Conservation (phyloP, 1,140 invertebrate genomes). For the Conus betulinus region DNA sequence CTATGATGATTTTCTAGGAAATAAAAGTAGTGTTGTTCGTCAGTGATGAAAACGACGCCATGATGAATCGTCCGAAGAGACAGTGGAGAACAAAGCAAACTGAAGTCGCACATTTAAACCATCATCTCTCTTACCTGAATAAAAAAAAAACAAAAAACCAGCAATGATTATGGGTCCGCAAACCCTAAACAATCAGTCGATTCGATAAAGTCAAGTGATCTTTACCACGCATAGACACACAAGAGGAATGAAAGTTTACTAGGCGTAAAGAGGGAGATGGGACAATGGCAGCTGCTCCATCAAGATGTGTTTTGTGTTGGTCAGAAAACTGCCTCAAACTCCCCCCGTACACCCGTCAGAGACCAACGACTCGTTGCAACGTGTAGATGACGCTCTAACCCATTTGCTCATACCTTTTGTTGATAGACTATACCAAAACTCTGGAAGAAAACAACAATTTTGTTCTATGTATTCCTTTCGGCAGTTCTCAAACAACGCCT, state of each 20-base stretch:
- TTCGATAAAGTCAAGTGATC: not conserved
- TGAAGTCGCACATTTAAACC: not conserved
- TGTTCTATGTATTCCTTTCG: not conserved
- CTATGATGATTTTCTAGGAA: not conserved
- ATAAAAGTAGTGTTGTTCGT: not conserved
- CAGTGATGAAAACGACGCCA: not conserved
- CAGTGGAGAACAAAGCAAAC: not conserved
- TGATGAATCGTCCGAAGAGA: not conserved
- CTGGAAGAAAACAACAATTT: not conserved
- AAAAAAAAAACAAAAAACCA: not conserved
- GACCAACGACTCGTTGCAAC: not conserved
- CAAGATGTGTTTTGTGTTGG: not conserved
- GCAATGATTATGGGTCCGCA: not conserved
- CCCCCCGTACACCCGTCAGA: not conserved
- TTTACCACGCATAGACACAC: not conserved
- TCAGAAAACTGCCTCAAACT: not conserved
- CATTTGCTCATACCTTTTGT: not conserved
- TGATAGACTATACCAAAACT: not conserved
- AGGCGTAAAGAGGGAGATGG: not conserved
- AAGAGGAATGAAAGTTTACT: not conserved
- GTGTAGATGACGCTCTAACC: not conserved
- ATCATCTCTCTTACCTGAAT: not conserved
- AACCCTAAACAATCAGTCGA: not conserved
- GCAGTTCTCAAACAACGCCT: not conserved
- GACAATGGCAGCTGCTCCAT: not conserved